Percentiles rank a stretch among this genome's conserved stretches.
phyloP scores from a whole-genome alignment of 2,113 vertebrate species.

The Mesoclemmys tuberculata region DNA sequence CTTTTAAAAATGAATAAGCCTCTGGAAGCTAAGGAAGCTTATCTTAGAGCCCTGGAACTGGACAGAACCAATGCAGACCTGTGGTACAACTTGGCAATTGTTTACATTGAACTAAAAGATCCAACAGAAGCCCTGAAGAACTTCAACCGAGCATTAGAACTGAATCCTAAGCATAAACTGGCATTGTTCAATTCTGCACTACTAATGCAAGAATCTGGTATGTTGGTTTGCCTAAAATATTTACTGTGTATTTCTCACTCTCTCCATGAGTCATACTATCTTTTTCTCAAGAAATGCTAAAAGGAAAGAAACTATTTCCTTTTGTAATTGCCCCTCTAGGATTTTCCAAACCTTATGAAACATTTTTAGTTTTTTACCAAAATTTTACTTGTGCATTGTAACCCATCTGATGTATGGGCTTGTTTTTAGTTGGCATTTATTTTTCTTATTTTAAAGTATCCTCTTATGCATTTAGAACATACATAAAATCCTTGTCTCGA shows the following conservation, averaged over 20 bases:
- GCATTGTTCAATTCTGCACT: constrained; percentile 96
- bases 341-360: neutral
- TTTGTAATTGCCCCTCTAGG: neutral
- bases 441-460: neutral
- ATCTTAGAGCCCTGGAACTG: constrained; percentile 91
- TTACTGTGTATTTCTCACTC: neutral
- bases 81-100: constrained; percentile 99
- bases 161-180: constrained; percentile 92
- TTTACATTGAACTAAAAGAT: constrained; percentile 98
- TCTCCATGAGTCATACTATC: neutral
- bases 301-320: neutral
- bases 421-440: neutral
- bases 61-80: constrained; percentile 94
- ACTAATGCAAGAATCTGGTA: constrained; percentile 99
- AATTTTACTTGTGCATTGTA: neutral
- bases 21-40: constrained; percentile 93
- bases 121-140: constrained; percentile 92
- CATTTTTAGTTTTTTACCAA: neutral
- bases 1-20: constrained; percentile 98
- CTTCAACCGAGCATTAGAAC: constrained; percentile 93
- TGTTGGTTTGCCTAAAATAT: constrained; percentile 44
- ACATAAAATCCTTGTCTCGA: neutral
- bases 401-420: neutral
- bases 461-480: neutral
- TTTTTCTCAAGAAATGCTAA: neutral